Evolutionary conservation across 2,888 invertebrate species (phyloP).

Genomic region (Stramonita haemastoma): DNA sequence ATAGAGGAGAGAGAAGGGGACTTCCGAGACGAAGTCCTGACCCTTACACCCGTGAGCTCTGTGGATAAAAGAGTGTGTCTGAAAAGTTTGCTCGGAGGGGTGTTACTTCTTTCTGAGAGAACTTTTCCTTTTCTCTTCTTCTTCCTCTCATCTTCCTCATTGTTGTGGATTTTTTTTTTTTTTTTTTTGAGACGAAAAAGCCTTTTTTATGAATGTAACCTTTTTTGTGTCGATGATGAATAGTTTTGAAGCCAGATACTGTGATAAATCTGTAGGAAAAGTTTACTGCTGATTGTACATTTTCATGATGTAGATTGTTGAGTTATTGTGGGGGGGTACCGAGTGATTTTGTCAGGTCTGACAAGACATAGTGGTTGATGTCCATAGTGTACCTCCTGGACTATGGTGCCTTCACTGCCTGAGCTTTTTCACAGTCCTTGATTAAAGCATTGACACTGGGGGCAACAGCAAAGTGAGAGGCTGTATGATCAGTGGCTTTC

Average conservation of each 20-base stretch:
- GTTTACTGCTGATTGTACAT: neutral
- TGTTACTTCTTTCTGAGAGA: too few species aligned
- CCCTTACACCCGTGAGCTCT: neutral
- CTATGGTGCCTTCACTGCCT: too few species aligned
- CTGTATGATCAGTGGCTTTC: too few species aligned
- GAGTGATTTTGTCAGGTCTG: neutral
- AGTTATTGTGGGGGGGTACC: neutral
- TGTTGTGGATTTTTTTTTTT: too few species aligned
- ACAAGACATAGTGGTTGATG: neutral
- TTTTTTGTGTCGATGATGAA: neutral
- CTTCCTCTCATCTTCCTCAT: too few species aligned
- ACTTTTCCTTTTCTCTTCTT: neutral
- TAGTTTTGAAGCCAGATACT: constrained; percentile 11
- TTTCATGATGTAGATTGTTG: neutral
- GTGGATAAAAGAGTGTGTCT: neutral
- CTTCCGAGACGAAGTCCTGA: neutral
- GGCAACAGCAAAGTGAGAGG: too few species aligned
- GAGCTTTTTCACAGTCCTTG: too few species aligned
- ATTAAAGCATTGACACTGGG: too few species aligned
- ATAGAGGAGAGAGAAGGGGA: neutral
- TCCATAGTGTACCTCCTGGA: neutral
- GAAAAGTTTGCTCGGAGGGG: neutral
- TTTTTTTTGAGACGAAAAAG: too few species aligned
- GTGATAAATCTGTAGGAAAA: neutral
- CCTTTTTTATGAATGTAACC: too few species aligned